These are phyloP conservation scores for Diplodus puntazzo DNA, from an alignment of 2,797 vertebrate genomes.

Conservation along the genomic window DNA sequence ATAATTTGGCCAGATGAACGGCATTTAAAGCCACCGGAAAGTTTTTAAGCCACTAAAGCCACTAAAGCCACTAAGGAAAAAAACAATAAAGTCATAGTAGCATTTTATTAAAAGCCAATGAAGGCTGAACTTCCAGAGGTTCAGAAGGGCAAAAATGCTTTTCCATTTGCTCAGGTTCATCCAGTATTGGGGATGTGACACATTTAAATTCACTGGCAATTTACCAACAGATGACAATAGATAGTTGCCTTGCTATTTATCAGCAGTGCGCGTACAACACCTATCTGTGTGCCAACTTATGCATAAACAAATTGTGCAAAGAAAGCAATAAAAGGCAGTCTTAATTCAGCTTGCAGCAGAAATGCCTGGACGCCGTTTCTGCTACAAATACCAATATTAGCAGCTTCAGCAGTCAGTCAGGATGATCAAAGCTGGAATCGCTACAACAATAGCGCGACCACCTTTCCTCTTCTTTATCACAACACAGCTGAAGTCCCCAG, in stretches of 20 bases:
- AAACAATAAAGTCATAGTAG: slow-evolving; percentile 49
- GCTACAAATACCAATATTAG: slow-evolving; percentile 39
- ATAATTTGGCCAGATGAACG: slow-evolving; percentile 82
- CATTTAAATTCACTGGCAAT: slow-evolving; percentile 58
- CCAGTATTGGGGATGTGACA: slow-evolving; percentile 57
- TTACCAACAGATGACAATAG: slow-evolving; percentile 60
- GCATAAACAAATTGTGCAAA: slow-evolving; percentile 48
- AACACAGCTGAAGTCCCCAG: slow-evolving; percentile 14
- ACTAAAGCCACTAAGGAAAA: slow-evolving; percentile 47
- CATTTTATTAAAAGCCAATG: slow-evolving; percentile 67
- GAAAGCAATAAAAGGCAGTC: slow-evolving; percentile 53
- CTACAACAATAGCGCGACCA: slow-evolving; percentile 29
- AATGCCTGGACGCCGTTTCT: slow-evolving; percentile 43
- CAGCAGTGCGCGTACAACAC: slow-evolving; percentile 25
- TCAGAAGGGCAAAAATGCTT: slow-evolving; percentile 54
- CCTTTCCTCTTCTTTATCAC: slow-evolving; percentile 52
- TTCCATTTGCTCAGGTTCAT: slow-evolving; percentile 44
- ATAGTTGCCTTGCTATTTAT: slow-evolving; percentile 51
- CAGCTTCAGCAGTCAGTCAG: slow-evolving; percentile 33
- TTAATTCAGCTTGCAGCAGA: slow-evolving; percentile 38
- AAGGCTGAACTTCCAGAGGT: slow-evolving; percentile 50
- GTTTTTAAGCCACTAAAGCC: slow-evolving; percentile 70
- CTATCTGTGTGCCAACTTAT: slow-evolving; percentile 52
- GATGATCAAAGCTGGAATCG: slow-evolving; percentile 57
- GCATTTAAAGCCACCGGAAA: slow-evolving; percentile 73